Evolutionary conservation across 2,797 vertebrate genomes (phyloP).

Genomic region (Lagocephalus sceleratus): DNA sequence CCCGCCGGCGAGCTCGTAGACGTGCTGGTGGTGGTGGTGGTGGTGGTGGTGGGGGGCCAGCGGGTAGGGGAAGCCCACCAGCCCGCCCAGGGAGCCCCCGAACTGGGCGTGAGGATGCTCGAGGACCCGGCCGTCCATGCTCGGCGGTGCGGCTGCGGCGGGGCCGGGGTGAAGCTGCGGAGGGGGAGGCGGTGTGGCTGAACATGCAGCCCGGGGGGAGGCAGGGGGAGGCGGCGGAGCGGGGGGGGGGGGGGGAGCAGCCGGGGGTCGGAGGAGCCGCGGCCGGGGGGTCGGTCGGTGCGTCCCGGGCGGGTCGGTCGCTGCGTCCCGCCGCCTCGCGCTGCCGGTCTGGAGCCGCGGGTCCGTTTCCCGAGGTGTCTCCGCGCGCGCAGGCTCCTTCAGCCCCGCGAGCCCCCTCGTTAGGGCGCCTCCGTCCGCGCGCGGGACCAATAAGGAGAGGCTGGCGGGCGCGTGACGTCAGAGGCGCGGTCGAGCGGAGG

Average conservation of each 20-base stretch:
- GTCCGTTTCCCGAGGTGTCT: slow-evolving; percentile 60
- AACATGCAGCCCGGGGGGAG: slow-evolving; percentile 71
- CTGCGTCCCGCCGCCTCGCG: too few species aligned
- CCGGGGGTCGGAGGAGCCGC: slow-evolving; percentile 11
- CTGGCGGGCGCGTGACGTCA: slow-evolving; percentile 92
- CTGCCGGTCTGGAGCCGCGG: slow-evolving; percentile 19
- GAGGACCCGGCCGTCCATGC: slow-evolving; percentile 96
- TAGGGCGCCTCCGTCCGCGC: slow-evolving; percentile 82
- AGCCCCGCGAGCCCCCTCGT: slow-evolving; percentile 51
- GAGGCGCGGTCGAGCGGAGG: slow-evolving; percentile 75
- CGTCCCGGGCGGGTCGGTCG: too few species aligned
- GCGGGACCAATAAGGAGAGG: slow-evolving; percentile 92
- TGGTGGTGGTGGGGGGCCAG: slow-evolving; percentile 89
- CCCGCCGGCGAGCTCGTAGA: slow-evolving; percentile 90
- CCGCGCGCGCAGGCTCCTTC: slow-evolving; percentile 41
- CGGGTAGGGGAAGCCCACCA: slow-evolving; percentile 95
- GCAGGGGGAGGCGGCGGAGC: slow-evolving; percentile 17
- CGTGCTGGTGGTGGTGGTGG: slow-evolving; percentile 87
- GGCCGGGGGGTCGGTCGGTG: neutral
- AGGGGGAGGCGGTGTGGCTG: slow-evolving; percentile 67
- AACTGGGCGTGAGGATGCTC: slow-evolving; percentile 98
- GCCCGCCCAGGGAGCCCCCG: slow-evolving; percentile 87
- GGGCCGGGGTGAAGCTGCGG: slow-evolving; percentile 67
- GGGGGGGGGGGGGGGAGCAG: slow-evolving; percentile 7
- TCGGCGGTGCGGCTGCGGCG: slow-evolving; percentile 79